Base-by-base conservation (phyloP, 2,113 vertebrate genomes). In the Empidonax alnorum region DNA sequence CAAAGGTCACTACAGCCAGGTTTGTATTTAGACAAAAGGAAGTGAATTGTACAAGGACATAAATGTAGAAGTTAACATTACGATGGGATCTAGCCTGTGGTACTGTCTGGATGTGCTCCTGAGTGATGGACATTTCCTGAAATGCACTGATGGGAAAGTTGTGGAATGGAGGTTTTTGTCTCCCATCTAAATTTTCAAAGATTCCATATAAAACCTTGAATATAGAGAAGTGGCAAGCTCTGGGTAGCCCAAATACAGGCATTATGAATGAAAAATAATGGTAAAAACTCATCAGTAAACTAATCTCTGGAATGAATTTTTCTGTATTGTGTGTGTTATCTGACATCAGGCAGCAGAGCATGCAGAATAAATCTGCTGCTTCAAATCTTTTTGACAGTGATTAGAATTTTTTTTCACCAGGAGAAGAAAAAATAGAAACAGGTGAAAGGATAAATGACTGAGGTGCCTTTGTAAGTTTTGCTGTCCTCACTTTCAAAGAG, bases 321-420 rank as follows among this genome's bases (percentile, higher is more conserved):
- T 71, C 71, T 91, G 63, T 66, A n/a, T 73, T 87, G 74, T 91
- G 84, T 15, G 23, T 69, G 71, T 76, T 95, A 83, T n/a, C 94
- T 95, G 94, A 93, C 87, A 95, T 86, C 82, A 71, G 75, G 90
- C 94, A 93, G 78, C 74, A 66, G 67, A 89, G 71, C 10, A 2
- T 93, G 95, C 89, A 94, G 91, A 96, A 83, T 82, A 80, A 93
- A 85, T 85, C 84, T 83, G 59, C 78, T 93, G 46, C 87, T 79
- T 91, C 78, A 42, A 85, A 91, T 91, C 63, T 84, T n/a, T 83
- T 63, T 87, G 91, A 73, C 89, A 90, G 74, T 24, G 53, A 91
- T 94, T 50, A 66, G 82, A 90, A 62, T 80, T 95, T 59, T 24
- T 49, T 49, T 83, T 89, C 35, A 90, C 24, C 2, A 0, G 55